Evolutionary conservation across 2,888 invertebrate genomes (phyloP).

Genomic region (Dicycla oo): DNA sequence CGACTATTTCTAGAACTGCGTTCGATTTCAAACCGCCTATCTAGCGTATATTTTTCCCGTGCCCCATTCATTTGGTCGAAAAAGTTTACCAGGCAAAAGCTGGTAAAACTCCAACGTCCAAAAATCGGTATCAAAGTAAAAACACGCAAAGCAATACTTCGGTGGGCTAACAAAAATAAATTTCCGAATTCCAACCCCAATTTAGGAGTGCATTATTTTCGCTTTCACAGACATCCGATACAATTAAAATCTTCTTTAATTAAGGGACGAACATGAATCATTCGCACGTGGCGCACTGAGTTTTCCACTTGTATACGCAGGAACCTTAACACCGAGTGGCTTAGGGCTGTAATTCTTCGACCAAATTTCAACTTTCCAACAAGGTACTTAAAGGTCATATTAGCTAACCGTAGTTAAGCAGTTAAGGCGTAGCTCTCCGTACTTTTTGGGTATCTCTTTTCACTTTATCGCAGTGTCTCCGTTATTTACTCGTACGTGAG

Average conservation of each 20-base stretch:
- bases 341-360: conserved; percentile 69
- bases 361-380: conserved; percentile 77
- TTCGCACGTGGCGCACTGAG: conserved; percentile 91
- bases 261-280: conserved; percentile 90
- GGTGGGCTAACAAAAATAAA: conserved; percentile 84
- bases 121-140: conserved; percentile 72
- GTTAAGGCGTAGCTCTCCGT: conserved; percentile 79
- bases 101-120: conserved; percentile 67
- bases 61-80: conserved; percentile 43
- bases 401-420: conserved; percentile 64
- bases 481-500: conserved; percentile 90
- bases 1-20: conserved; percentile 16
- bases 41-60: conserved; percentile 38
- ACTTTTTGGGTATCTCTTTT: conserved; percentile 88
- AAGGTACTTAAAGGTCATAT: conserved; percentile 72
- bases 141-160: conserved; percentile 87
- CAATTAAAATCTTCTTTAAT: conserved; percentile 91
- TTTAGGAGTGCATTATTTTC: conserved; percentile 91
- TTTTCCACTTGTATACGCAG: conserved; percentile 88
- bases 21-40: conserved; percentile 42
- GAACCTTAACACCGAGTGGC: conserved; percentile 77
- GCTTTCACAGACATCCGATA: conserved; percentile 90
- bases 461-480: conserved; percentile 89
- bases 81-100: conserved; percentile 47
- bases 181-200: conserved; percentile 87